Evolutionary conservation across 1,140 invertebrate species (phyloP), one percentile per base, ranked within the genome.

Genomic region (Drosophila suzukii): DNA sequence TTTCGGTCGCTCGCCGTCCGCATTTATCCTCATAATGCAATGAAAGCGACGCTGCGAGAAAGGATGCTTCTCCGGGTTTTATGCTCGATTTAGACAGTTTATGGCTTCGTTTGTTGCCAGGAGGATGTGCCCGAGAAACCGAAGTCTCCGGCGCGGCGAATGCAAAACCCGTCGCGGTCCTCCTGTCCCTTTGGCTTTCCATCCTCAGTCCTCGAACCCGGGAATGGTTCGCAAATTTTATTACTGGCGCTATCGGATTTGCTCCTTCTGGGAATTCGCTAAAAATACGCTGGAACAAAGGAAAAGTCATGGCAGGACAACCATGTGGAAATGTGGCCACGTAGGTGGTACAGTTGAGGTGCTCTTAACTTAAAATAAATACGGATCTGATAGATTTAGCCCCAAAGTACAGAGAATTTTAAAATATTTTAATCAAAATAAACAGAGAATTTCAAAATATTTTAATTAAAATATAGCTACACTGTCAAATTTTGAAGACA

Each of bases 181-280:
- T 10, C 55, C 2, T 13, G 30, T 65, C 20, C 38, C 27, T 65
- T 7, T 43, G 65, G 38, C 30, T 51, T 44, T 30, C 44, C 32
- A 24, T 53, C 20, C 65, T 27, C 50, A 47, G 66, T 58, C 44
- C 44, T 17, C 30, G 53, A 30, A 50, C 43, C 13, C 11, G 17
- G 30, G 20, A 8, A 71, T 38, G 50, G 47, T 70, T 89, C 53
- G 68, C 80, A 76, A 73, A 82, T 79, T 85, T 90, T 90, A 90
- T 90, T 81, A 74, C 86, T 90, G 86, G 86, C 86, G 81, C 85
- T 90, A 90, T 90, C 63, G 72, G 85, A 82, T 90, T 90, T 76
- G 72, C 49, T 34, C 20, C 24, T 90, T 90, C 86, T 53, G 27
- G 15, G 84, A 89, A 89, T 54, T 75, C 17, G 30, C 49, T 78